Evolutionary conservation across 2,888 invertebrate genomes (phyloP).

Genomic region (Aromia moschata): DNA sequence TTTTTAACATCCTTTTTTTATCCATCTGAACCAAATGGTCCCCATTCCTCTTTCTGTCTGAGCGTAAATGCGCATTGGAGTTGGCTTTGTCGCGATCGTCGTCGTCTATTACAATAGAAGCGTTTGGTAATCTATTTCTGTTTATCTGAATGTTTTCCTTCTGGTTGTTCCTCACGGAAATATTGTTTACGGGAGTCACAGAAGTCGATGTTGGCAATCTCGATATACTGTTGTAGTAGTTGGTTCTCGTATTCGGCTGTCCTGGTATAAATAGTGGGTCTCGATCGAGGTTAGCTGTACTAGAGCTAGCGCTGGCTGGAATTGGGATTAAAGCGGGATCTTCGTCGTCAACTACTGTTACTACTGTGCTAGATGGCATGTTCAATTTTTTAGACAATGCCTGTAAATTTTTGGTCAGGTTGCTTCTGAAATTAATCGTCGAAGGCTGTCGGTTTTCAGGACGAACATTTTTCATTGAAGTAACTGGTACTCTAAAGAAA

Average conservation of each 20-base stretch:
- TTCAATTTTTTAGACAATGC: too few species aligned
- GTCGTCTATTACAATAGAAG: neutral
- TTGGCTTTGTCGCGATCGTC: neutral
- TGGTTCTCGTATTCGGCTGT: neutral
- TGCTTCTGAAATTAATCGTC: too few species aligned
- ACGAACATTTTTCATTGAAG: too few species aligned
- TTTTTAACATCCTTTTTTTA: neutral
- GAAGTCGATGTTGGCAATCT: neutral
- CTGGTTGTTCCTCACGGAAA: neutral
- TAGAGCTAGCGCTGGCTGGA: too few species aligned
- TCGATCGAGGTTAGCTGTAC: neutral
- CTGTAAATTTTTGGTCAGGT: too few species aligned
- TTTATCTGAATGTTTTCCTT: constrained; percentile 5
- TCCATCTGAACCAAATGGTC: neutral
- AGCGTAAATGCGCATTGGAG: neutral
- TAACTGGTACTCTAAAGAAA: too few species aligned
- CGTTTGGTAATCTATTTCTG: neutral
- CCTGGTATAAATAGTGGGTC: neutral
- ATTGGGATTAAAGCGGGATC: too few species aligned
- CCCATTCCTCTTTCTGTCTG: neutral
- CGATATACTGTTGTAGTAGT: neutral
- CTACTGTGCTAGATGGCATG: too few species aligned
- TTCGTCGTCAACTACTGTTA: too few species aligned
- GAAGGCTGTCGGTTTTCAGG: too few species aligned
- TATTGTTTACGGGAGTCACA: neutral